Base-by-base conservation (phyloP, 2,113 vertebrate species). In the Hiodon tergisus region DNA sequence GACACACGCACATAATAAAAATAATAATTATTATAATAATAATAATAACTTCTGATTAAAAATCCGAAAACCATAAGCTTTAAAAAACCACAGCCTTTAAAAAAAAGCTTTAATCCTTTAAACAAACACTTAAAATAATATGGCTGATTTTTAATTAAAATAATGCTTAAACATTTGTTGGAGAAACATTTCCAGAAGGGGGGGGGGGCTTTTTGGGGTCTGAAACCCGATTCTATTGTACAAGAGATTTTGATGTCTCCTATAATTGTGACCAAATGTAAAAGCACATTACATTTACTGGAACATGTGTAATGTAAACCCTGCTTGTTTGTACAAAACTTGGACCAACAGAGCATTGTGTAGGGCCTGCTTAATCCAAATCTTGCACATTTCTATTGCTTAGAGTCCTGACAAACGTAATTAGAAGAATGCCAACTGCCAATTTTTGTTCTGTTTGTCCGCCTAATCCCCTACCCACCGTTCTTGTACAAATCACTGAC, bases 261-360 rank as follows among this genome's bases (percentile, higher is more conserved):
- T 46, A 47, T 16, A 70, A 73, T 58, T 57, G 17, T 69, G 54
- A 61, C 31, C 31, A 5, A 14, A 77, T 55, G 54, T 54, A 55
- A 76, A 73, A 57, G 17, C 54, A 6, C 82, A 77, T 76, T 57
- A 71, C 9, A 67, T 51, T 8, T 14, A 46, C 48, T 67, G 3
- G 14, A n/a, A 67, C 54, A 69, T 69, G 6, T 69, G n/a, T 2
- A 54, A 47, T 5, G 5, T 54, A 9, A 69, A 9, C 68, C 11
- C 17, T 16, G 68, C 5, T 54, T 54, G 52, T 54, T 54, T 50
- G 66, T 51, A 13, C 14, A 7, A 31, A 14, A 14, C n/a, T 17
- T 50, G 10, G 5, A 2, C 17, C 47, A 7, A 4, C 13, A 51
- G n/a, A 16, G n/a, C 66, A 66, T 17, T 17, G 63, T 66, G 16